Evolutionary conservation across 2,888 invertebrate genomes (phyloP), one percentile per base, ranked within the genome.

Genomic region (Gymnoscelis rufifasciata): DNA sequence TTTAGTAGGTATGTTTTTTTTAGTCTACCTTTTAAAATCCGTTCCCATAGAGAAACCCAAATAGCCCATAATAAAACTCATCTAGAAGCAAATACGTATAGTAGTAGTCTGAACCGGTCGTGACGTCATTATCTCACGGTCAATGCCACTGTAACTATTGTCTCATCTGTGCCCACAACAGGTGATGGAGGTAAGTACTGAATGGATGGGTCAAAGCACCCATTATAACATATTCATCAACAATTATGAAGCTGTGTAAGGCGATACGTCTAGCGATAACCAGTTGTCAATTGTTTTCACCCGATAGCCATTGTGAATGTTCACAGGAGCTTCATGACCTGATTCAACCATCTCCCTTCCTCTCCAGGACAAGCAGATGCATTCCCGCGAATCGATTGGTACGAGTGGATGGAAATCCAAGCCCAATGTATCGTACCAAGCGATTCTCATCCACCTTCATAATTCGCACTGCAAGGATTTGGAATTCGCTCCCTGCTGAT

Each of bases 181-280:
- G 82, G 81, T 83, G 83, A 69, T 67, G 60, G 60, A 55, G 57
- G 67, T 51, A 38, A 71, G 74, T 24, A 68, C 29, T 31, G 8
- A 51, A 61, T 66, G 56, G 78, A 79, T 65, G 57, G 36, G 60
- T 36, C 40, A 36, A 35, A 19, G 35, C 35, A 35, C 35, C 35
- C 35, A 30, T 23, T 28, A 15, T 19, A 35, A 15, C 19, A 29
- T 10, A 19, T 35, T 19, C 10, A 35, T 14, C 15, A 14, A 19
- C n/a, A 15, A n/a, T 13, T 33, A 33, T 13, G 15, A 33, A 35
- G 7, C 15, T 5, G 7, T 35, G 35, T 19, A 15, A 15, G n/a
- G 19, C 35, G n/a, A 35, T 19, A n/a, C n/a, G n/a, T n/a, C n/a
- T n/a, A n/a, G 19, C 31, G 8, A 15, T 33, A 6, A n/a, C 15